phyloP scores from a whole-genome alignment of 2,797 vertebrate species.

The Helarctos malayanus region DNA sequence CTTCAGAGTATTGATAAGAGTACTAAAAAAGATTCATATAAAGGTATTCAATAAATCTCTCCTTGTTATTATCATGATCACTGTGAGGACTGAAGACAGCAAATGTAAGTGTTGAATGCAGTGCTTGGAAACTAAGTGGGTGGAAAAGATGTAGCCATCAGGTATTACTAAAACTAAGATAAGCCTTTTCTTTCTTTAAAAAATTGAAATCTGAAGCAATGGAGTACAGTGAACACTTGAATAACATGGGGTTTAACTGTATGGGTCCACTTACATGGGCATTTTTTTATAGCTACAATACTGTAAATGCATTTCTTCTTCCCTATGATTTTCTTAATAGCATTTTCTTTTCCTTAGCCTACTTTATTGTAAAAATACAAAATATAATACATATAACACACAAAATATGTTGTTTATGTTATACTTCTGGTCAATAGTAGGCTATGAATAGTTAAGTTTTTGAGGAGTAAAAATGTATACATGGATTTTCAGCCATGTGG shows the following conservation, averaged over 20 bases:
- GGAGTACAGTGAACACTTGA: neutral
- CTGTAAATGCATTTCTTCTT: neutral
- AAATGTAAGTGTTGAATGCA: neutral
- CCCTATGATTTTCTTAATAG: neutral
- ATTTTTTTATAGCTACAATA: neutral
- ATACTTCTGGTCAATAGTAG: neutral
- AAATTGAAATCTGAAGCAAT: neutral
- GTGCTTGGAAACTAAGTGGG: neutral
- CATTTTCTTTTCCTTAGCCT: neutral
- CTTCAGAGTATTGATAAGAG: neutral
- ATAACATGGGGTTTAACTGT: neutral
- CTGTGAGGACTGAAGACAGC: neutral
- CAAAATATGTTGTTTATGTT: neutral
- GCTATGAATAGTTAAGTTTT: neutral
- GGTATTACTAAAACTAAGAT: neutral
- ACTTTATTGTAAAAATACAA: neutral
- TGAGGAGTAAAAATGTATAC: neutral
- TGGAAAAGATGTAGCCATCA: neutral
- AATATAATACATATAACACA: neutral
- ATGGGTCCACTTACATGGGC: neutral
- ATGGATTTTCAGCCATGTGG: neutral
- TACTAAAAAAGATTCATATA: neutral
- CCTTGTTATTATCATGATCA: neutral
- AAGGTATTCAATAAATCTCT: slow-evolving; percentile 23
- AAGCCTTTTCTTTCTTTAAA: neutral